Evolutionary conservation across 1,140 invertebrate genomes (phyloP), one percentile per base, ranked within the genome.

Genomic region (Aphis gossypii): DNA sequence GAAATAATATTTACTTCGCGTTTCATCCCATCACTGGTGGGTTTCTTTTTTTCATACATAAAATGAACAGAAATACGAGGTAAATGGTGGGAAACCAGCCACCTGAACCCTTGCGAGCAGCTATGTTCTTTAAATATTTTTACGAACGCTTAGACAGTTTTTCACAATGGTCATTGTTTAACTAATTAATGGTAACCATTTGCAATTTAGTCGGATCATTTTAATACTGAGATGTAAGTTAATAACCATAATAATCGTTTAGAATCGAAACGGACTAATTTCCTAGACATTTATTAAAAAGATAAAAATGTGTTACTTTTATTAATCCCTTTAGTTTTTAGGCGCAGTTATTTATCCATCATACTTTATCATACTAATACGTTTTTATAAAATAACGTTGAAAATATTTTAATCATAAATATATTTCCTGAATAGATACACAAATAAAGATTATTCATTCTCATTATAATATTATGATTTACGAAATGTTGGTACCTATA

Each of bases 161-260:
- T 48, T 2, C 30, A 92, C 25, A 92, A 92, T 92, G n/a, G 68
- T 82, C 90, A 92, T 92, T 92, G 48, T 92, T 92, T 54, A 84
- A 44, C 38, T 92, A 90, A 90, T 90, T 44, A 90, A 90, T 44
- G 54, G 6, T 44, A 30, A 44, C 11, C 20, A 56, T 89, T 56
- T 56, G 35, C 23, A 5, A 14, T 87, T 87, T 48, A 48, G 11
- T n/a, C 30, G 21, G 20, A 89, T 89, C 7, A 89, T 56, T 89
- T 88, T 38, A 48, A 88, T 35, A 89, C 21, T 7, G 7, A 51
- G 8, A 56, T 25, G 9, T 38, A 38, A 56, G 48, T 11, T 88
- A 88, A 87, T 87, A 48, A 51, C 18, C n/a, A 20, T 88, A 88
- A n/a, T 48, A 87, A 44, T 46, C 35, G 18, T 25, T 38, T 82